Evolutionary conservation across 2,888 invertebrate genomes (phyloP).

Genomic region (Epinotia demarniana): DNA sequence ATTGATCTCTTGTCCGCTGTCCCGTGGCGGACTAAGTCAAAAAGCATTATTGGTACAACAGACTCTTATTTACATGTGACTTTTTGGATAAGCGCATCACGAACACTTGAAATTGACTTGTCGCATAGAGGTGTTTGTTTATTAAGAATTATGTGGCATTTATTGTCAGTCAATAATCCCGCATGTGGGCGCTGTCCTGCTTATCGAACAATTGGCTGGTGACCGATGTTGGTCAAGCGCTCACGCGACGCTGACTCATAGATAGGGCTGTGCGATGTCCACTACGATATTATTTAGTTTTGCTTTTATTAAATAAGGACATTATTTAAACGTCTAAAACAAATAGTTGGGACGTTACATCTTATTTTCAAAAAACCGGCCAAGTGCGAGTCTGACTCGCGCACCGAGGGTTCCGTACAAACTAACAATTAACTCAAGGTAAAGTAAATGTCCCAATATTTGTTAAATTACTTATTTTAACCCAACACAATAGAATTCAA

Average conservation of each 20-base stretch:
- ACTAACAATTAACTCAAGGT: no score
- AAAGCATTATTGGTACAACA: background rate
- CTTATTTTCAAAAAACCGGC: background rate
- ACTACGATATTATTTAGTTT: background rate
- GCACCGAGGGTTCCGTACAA: no score
- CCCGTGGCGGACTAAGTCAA: slow-evolving; percentile 6
- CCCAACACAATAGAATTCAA: no score
- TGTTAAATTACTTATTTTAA: no score
- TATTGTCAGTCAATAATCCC: slow-evolving; percentile 82
- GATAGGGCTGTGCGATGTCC: slow-evolving; percentile 23
- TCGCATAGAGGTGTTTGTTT: slow-evolving; percentile 60
- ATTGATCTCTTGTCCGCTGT: slow-evolving; percentile 34
- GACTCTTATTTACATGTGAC: slow-evolving; percentile 4
- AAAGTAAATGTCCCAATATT: no score
- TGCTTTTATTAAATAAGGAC: background rate
- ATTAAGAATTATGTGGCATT: slow-evolving; percentile 82
- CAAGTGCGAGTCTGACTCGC: no score
- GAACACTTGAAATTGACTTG: slow-evolving; percentile 42
- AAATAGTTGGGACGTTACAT: no score
- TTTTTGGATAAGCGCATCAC: background rate
- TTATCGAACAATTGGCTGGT: slow-evolving; percentile 73
- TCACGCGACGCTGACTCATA: slow-evolving; percentile 49
- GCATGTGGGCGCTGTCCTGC: slow-evolving; percentile 73
- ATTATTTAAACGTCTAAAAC: background rate
- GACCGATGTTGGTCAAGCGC: slow-evolving; percentile 53